Percentiles rank a stretch among this genome's conserved stretches.
These are phyloP conservation scores for Epizoanthus scotinus DNA, from an alignment of 92 coral and sea anemone species.

Conservation along the genomic window DNA sequence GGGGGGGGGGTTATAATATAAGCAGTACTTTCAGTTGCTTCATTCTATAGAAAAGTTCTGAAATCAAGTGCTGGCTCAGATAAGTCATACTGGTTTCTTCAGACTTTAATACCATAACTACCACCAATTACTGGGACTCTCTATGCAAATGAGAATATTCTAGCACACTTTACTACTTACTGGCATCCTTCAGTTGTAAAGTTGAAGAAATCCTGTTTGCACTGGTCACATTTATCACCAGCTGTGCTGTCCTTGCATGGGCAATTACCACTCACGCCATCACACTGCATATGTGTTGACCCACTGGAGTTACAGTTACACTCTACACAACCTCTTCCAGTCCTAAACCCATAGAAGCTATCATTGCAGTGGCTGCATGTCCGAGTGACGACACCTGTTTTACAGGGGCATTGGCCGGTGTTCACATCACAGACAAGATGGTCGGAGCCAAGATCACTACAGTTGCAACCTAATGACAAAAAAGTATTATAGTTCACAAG, in stretches of 20 bases:
- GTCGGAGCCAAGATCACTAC: conserved; percentile 73
- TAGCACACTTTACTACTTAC: conserved; percentile 44
- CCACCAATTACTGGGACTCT: too few relatives aligned
- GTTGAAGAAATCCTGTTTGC: conserved; percentile 76
- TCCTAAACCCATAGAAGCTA: conserved; percentile 74
- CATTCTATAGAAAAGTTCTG: too few relatives aligned
- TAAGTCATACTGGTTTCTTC: too few relatives aligned
- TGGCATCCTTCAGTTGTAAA: conserved; percentile 93
- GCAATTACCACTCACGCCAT: conserved; percentile 76
- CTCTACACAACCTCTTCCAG: conserved; percentile 85
- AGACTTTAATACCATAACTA: too few relatives aligned
- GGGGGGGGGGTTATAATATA: too few relatives aligned
- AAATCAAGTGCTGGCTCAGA: too few relatives aligned
- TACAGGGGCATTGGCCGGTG: conserved; percentile 93
- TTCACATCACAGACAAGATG: conserved; percentile 80
- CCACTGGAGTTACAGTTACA: conserved; percentile 89
- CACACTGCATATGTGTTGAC: conserved; percentile 79
- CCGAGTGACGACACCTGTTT: conserved; percentile 73
- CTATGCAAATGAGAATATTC: too few relatives aligned
- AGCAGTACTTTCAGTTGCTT: neutral
- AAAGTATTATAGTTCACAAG: neutral
- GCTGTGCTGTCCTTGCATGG: conserved; percentile 89
- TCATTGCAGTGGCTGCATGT: conserved; percentile 83
- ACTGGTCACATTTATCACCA: conserved; percentile 87
- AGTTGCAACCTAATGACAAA: conserved; percentile 70